A percentile compares a stretch with the other conserved stretches of the same genome.
phyloP scores from a whole-genome alignment of 1,140 invertebrate genomes.

The Zaprionus nigranus region DNA sequence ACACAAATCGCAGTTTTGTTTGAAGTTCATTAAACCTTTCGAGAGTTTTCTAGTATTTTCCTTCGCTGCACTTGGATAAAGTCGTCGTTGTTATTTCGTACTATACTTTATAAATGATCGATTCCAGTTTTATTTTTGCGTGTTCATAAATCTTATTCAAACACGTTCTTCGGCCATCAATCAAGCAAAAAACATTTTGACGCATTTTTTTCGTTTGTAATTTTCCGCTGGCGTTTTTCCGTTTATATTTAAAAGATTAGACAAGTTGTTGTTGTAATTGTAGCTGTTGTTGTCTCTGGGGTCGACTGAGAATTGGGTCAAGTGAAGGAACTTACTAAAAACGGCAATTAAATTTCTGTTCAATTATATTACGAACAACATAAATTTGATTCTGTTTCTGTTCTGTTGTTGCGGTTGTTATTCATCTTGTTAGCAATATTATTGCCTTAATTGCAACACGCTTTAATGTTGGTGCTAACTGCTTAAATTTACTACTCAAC shows the following conservation, averaged over 20 bases:
- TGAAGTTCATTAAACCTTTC: constrained; percentile 38
- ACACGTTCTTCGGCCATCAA: constrained; percentile 36
- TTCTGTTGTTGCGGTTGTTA: constrained; percentile 28
- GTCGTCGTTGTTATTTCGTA: background rate
- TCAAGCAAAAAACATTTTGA: constrained; percentile 16
- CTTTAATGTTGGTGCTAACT: constrained; percentile 44
- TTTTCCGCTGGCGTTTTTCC: constrained; percentile 27
- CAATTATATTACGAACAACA: constrained; percentile 71
- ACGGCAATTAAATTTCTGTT: constrained; percentile 78
- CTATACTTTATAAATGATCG: constrained; percentile 8
- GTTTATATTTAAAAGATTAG: constrained; percentile 33
- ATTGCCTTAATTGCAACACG: constrained; percentile 73
- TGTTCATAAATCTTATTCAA: constrained; percentile 30
- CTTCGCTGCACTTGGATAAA: constrained; percentile 15
- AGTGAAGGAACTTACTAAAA: constrained; percentile 75
- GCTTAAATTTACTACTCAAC: constrained; percentile 58
- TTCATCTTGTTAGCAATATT: constrained; percentile 47
- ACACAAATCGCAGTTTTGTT: constrained; percentile 3
- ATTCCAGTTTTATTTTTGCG: constrained; percentile 16
- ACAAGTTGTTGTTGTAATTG: constrained; percentile 29
- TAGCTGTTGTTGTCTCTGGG: constrained; percentile 24
- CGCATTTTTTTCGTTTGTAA: background rate
- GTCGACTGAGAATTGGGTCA: constrained; percentile 76
- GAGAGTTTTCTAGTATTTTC: constrained; percentile 34
- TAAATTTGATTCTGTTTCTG: constrained; percentile 53